Base-by-base conservation (phyloP, 2,113 vertebrate genomes). In the Istiophorus platypterus region DNA sequence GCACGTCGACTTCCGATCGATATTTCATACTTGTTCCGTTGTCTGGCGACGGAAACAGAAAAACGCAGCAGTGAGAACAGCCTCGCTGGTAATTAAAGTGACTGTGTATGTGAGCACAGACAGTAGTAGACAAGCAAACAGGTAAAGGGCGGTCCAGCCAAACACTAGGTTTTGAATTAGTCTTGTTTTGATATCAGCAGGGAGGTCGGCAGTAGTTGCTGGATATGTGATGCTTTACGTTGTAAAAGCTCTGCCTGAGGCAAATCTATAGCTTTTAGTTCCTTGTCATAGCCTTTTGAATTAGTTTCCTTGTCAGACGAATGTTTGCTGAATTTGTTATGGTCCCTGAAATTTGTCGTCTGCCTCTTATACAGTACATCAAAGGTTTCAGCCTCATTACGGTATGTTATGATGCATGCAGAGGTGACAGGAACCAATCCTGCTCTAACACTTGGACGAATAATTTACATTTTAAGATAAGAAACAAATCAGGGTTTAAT, bases 401-500 rank as follows among this genome's bases (percentile, higher is more conserved):
- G 11, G 18, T 13, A 22, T 52, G 37, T 39, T 39, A 11, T 73
- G 62, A 58, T 72, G 62, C 58, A 5, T 26, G 49, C 72, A 31
- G 77, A 79, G 56, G 41, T 79, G 82, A 83, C 66, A 63, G 51
- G 24, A n/a, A 13, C 42, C 22, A 49, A 34, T 51, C 26, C 20
- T 56, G 57, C 56, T 15, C 41, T 14, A 54, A 83, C 64, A 57
- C 14, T 64, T 5, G 12, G 45, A 63, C 56, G 22, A 77, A 18
- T 76, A 31, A 85, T 79, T 74, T 62, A 59, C 31, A 52, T 67
- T 72, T 65, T 1, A 22, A 80, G 61, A 80, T 37, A 31, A 65
- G 67, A 64, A 51, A 62, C 65, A 72, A 84, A 82, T 68, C 72
- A 7, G 51, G 76, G 41, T 76, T 71, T 72, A 75, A 76, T 64